These are phyloP conservation scores for Drosophila oshimai DNA, from an alignment of 1,140 invertebrate species.

Conservation along the genomic window DNA sequence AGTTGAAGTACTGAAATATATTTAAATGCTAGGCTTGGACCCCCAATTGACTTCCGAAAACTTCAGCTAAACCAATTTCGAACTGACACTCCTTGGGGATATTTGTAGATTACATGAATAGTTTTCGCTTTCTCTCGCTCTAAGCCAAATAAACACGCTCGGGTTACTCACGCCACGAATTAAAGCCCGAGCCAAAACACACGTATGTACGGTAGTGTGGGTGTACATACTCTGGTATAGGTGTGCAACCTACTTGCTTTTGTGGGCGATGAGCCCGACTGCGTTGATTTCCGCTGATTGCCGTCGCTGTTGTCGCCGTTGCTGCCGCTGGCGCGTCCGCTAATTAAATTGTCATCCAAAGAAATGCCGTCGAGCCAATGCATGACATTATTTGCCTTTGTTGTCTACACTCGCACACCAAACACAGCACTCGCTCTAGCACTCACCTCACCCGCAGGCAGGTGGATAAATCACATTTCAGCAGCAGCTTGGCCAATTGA, in stretches of 20 bases:
- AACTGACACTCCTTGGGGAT: conserved; percentile 12
- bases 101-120: conserved; percentile 21
- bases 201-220: not conserved
- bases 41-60: not conserved
- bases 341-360: conserved; percentile 82
- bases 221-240: conserved; percentile 12
- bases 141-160: conserved; percentile 70
- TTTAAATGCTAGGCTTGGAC: not conserved
- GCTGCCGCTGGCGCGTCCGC: conserved; percentile 76
- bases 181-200: conserved; percentile 28
- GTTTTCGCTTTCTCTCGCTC: conserved; percentile 30
- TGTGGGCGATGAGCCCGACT: conserved; percentile 67
- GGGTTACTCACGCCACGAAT: conserved; percentile 50
- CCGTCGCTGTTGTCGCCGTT: conserved; percentile 72
- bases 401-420: conserved; percentile 29
- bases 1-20: too few relatives aligned
- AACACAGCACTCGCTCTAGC: conserved; percentile 3
- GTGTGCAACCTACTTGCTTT: conserved; percentile 78
- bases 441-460: conserved; percentile 13
- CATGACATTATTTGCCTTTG: conserved; percentile 79
- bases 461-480: conserved; percentile 43
- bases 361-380: conserved; percentile 82
- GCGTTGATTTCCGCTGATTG: conserved; percentile 78
- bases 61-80: not conserved
- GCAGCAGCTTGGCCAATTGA: conserved; percentile 39